A percentile compares a stretch with the other conserved stretches of the same genome.
phyloP scores from a whole-genome alignment of 2,888 invertebrate genomes.

The Drosophila mulleri region DNA sequence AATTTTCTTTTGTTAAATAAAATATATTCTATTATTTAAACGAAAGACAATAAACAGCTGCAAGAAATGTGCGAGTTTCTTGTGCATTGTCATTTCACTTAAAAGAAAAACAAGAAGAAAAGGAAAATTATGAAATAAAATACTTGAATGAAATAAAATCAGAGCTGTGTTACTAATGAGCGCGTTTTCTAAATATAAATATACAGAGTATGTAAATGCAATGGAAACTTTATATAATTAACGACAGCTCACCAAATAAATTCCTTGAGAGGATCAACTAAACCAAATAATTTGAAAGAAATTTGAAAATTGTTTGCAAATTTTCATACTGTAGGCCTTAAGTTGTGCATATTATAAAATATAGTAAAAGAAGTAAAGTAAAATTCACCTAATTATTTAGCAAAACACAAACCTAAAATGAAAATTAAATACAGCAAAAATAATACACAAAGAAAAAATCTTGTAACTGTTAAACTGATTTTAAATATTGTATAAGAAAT shows the following conservation, averaged over 20 bases:
- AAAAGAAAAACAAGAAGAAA: not conserved
- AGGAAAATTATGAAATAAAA: slow-evolving; percentile 4
- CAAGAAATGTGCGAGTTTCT: slow-evolving; percentile 39
- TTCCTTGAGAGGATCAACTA: slow-evolving; percentile 45
- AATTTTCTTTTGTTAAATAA: slow-evolving; percentile 21
- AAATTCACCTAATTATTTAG: slow-evolving; percentile 53
- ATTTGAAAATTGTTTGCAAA: slow-evolving; percentile 60
- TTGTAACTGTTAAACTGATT: slow-evolving; percentile 81
- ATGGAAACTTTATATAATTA: slow-evolving; percentile 38
- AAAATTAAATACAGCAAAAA: slow-evolving; percentile 7
- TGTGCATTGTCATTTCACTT: slow-evolving; percentile 68
- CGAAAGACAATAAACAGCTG: slow-evolving; percentile 67
- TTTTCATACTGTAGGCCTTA: slow-evolving; percentile 74
- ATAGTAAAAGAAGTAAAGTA: slow-evolving; percentile 32
- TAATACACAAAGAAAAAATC: slow-evolving; percentile 33
- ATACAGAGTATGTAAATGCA: slow-evolving; percentile 34
- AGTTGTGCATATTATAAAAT: slow-evolving; percentile 70
- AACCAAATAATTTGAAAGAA: slow-evolving; percentile 16
- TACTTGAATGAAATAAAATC: slow-evolving; percentile 37
- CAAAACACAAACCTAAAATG: slow-evolving; percentile 31
- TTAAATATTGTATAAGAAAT: slow-evolving; percentile 77
- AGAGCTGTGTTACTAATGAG: slow-evolving; percentile 74
- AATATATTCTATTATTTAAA: slow-evolving; percentile 28
- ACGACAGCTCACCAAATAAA: slow-evolving; percentile 42
- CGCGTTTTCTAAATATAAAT: slow-evolving; percentile 62